Conservation (phyloP, 2,888 invertebrate genomes). For the Caenorhabditis zanzibari region DNA sequence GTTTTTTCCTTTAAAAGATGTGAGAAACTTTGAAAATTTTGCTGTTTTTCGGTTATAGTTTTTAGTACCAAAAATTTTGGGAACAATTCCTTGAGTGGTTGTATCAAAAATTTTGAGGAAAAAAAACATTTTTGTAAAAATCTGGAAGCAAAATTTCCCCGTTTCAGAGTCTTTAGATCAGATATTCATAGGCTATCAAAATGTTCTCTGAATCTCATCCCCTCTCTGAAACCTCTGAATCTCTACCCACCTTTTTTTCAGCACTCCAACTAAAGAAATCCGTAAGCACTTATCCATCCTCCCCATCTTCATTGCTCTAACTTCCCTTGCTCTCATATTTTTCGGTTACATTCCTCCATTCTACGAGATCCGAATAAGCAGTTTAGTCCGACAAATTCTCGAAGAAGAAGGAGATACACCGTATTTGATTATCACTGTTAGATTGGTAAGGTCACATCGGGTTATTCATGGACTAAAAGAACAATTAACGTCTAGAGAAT, state of each 20-base stretch:
- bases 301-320: constrained; percentile 2
- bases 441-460: constrained; percentile 16
- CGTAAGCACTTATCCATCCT: not conserved
- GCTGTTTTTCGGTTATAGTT: too few relatives aligned
- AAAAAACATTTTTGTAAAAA: too few relatives aligned
- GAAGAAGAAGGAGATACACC: constrained; percentile 42
- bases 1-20: too few relatives aligned
- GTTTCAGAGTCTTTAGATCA: too few relatives aligned
- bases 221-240: too few relatives aligned
- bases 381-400: constrained; percentile 9
- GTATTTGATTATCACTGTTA: constrained; percentile 44
- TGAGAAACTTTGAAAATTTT: too few relatives aligned
- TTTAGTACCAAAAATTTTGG: too few relatives aligned
- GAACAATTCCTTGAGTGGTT: too few relatives aligned
- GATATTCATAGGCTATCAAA: too few relatives aligned
- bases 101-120: too few relatives aligned
- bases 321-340: constrained; percentile 24
- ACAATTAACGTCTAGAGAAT: not conserved
- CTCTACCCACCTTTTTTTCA: not conserved
- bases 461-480: not conserved
- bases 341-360: constrained; percentile 48
- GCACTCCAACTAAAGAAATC: constrained; percentile 16
- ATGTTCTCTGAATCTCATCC: too few relatives aligned
- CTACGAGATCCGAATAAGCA: constrained; percentile 27
- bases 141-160: too few relatives aligned